phyloP scores from a whole-genome alignment of 2,113 vertebrate genomes.

The Pavo muticus region DNA sequence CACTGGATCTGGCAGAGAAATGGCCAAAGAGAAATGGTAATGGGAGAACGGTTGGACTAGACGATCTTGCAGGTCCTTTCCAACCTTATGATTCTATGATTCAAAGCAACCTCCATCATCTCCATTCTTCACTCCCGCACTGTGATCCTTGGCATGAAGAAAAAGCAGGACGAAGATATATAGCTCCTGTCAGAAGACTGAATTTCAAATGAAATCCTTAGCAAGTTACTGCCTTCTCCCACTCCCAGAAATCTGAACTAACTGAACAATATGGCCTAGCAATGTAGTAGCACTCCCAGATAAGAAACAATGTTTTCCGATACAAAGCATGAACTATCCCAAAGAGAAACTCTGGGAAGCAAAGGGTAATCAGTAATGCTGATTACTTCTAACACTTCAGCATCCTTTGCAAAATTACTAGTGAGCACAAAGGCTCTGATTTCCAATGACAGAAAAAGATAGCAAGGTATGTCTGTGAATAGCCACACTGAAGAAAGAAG shows the following conservation, averaged over 20 bases:
- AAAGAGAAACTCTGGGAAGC: background rate
- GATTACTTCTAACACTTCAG: background rate
- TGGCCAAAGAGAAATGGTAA: too few relatives aligned
- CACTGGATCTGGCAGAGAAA: background rate
- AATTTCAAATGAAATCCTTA: background rate
- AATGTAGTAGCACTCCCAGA: background rate
- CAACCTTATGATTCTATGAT: too few relatives aligned
- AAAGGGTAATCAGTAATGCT: background rate
- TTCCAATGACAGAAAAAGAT: background rate
- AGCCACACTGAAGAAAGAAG: background rate
- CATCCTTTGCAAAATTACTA: constrained; percentile 1
- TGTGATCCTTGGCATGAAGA: background rate
- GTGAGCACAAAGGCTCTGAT: background rate
- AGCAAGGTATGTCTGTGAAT: background rate
- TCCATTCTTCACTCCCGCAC: background rate
- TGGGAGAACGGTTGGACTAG: too few relatives aligned
- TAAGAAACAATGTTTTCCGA: background rate
- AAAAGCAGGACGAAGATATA: background rate
- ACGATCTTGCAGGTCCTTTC: too few relatives aligned
- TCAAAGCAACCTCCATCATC: background rate
- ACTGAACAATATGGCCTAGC: background rate
- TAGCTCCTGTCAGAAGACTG: background rate
- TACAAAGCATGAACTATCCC: background rate
- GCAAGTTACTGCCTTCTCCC: background rate
- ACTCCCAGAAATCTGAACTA: background rate